These are phyloP conservation scores for Psittacus erithacus DNA, from an alignment of 2,113 vertebrate species.

Conservation along the genomic window DNA sequence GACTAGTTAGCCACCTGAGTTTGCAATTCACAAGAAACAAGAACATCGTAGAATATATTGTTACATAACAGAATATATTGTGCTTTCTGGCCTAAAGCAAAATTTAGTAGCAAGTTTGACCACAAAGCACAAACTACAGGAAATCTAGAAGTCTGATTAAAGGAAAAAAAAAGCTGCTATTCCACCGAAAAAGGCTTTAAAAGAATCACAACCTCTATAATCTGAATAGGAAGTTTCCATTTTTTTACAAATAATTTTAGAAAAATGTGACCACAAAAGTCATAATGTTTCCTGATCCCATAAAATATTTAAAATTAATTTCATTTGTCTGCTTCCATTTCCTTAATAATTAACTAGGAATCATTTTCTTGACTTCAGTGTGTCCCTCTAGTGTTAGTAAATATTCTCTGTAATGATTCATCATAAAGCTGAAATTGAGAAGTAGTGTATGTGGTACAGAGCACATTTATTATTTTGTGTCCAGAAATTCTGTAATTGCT, in stretches of 20 bases:
- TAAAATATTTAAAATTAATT: constrained; percentile 59
- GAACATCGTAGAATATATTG: neutral
- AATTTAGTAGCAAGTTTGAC: neutral
- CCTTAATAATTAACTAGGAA: constrained; percentile 34
- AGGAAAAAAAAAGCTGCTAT: neutral
- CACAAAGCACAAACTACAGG: neutral
- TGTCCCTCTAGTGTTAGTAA: neutral
- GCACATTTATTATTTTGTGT: neutral
- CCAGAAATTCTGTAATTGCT: neutral
- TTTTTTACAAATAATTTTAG: neutral
- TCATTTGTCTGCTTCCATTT: constrained; percentile 26
- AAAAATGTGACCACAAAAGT: neutral
- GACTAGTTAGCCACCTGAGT: neutral
- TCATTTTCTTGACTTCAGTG: neutral
- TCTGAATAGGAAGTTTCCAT: neutral
- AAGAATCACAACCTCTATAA: neutral
- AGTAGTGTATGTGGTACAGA: neutral
- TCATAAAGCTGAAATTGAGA: neutral
- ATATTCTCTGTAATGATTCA: neutral
- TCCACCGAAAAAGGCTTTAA: neutral
- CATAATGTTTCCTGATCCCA: neutral
- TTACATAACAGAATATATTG: neutral
- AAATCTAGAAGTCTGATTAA: neutral
- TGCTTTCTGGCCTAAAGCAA: neutral
- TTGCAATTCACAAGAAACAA: neutral